Evolutionary conservation across 1,140 invertebrate species (phyloP).

Genomic region (Ceratoteleas bidentatus): DNA sequence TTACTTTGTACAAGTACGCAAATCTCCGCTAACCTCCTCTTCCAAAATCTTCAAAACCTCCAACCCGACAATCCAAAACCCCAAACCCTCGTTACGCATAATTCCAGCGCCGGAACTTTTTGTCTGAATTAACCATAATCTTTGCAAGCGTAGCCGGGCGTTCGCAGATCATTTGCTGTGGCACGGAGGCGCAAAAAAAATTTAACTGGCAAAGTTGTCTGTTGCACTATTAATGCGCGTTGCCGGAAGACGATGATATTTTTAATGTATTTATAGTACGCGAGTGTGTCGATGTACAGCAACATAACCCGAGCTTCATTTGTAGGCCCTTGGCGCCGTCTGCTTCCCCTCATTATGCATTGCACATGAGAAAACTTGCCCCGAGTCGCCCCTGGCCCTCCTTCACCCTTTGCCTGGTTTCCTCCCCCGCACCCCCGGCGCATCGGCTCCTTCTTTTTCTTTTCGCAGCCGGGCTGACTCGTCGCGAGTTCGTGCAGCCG

Average conservation of each 20-base stretch:
- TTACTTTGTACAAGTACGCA: too few species aligned
- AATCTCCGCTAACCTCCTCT: too few species aligned
- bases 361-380: constrained; percentile 82
- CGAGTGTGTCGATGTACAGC: constrained; percentile 38
- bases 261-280: constrained; percentile 33
- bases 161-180: constrained; percentile 3
- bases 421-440: constrained; percentile 33
- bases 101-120: too few species aligned
- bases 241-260: constrained; percentile 26
- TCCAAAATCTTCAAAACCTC: too few species aligned
- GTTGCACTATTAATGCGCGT: constrained; percentile 25
- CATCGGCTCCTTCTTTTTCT: constrained; percentile 40
- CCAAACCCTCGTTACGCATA: too few species aligned
- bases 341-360: constrained; percentile 81
- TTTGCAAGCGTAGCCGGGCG: background rate
- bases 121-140: background rate
- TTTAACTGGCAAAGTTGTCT: constrained; percentile 29
- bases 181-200: constrained; percentile 3
- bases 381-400: constrained; percentile 64
- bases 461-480: constrained; percentile 58
- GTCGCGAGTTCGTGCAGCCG: constrained; percentile 71
- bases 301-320: constrained; percentile 75
- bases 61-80: too few species aligned
- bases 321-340: constrained; percentile 80
- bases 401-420: constrained; percentile 31